Percentiles rank a stretch among this genome's conserved stretches.
Evolutionary conservation across 2,113 vertebrate species (phyloP).

Genomic region (Cavia aperea): DNA sequence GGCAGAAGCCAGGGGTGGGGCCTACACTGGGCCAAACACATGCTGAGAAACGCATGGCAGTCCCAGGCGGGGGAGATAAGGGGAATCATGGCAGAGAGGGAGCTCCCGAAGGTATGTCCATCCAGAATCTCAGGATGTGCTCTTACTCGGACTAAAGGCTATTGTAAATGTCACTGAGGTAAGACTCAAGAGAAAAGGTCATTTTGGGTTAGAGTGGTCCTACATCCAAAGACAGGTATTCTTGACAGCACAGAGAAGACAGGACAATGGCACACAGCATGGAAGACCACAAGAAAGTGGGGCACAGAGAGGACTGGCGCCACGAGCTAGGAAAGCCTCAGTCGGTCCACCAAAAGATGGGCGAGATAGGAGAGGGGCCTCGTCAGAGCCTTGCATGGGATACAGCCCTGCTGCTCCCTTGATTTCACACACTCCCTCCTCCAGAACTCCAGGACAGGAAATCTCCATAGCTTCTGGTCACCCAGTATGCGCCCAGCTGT

Average conservation of each 20-base stretch:
- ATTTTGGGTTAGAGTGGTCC: not conserved
- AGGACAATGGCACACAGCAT: not conserved
- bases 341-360: not conserved
- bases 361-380: fast-evolving
- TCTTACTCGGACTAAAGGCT: not conserved
- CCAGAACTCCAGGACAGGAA: not conserved
- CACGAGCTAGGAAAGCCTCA: too few species aligned
- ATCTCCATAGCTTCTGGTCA: not conserved
- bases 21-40: fast-evolving
- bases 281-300: not conserved
- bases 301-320: fast-evolving
- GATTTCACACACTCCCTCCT: not conserved
- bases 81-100: fast-evolving
- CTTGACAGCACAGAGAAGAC: not conserved
- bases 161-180: not conserved
- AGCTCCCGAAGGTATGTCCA: not conserved
- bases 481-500: too few species aligned
- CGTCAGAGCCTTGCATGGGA: not conserved
- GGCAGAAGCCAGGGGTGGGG: not conserved
- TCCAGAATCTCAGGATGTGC: not conserved
- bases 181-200: not conserved
- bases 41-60: fast-evolving
- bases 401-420: fast-evolving
- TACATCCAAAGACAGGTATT: not conserved
- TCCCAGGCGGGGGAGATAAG: too few species aligned